Conservation (phyloP, 2,888 invertebrate species). For the Galeopsomyia nigrocyanea region DNA sequence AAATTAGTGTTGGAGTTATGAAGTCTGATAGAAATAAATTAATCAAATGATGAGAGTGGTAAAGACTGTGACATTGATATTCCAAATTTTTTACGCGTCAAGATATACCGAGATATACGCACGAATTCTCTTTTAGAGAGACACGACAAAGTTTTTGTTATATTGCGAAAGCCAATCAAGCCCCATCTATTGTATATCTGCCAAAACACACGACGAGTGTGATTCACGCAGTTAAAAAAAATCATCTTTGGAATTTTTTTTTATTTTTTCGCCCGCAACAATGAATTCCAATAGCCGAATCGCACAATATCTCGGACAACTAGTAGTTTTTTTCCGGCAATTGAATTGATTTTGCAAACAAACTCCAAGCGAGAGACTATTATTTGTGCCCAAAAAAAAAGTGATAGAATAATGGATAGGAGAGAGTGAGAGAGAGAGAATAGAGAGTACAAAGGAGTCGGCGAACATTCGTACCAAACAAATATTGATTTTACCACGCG, state of each 20-base stretch:
- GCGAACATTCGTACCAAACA: conserved; percentile 56
- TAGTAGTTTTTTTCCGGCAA: conserved; percentile 10
- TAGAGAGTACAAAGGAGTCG: conserved; percentile 15
- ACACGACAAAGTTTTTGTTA: too few species aligned
- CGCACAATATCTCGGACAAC: conserved; percentile 12
- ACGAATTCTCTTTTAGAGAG: too few species aligned
- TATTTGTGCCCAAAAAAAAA: conserved; percentile 21
- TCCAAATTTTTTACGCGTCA: too few species aligned
- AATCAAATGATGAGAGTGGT: too few species aligned
- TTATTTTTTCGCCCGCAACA: too few species aligned
- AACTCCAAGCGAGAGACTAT: background rate
- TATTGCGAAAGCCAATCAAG: too few species aligned
- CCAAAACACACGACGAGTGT: too few species aligned
- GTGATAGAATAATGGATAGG: conserved; percentile 16
- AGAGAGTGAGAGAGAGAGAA: conserved; percentile 17
- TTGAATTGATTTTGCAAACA: conserved; percentile 4
- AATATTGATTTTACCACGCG: conserved; percentile 65
- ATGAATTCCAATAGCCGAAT: background rate
- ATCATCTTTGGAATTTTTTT: background rate
- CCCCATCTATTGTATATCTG: too few species aligned
- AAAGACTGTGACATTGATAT: too few species aligned
- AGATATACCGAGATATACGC: too few species aligned
- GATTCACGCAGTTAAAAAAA: background rate
- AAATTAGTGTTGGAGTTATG: too few species aligned
- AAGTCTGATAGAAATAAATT: too few species aligned